Conservation (phyloP, 2,113 vertebrate genomes). For the Excalfactoria chinensis region DNA sequence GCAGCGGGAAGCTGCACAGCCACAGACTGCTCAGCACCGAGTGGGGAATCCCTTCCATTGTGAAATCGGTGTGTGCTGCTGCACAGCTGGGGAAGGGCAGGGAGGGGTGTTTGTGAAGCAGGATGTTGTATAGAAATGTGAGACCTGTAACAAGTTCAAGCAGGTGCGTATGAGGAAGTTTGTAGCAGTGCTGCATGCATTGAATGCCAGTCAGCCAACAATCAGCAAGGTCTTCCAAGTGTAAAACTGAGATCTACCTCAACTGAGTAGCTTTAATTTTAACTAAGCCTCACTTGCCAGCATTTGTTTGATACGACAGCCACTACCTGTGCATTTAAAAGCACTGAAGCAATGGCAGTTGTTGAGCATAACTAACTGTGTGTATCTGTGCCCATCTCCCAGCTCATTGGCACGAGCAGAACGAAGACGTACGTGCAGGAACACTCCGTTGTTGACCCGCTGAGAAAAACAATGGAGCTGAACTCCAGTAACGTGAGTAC, state of each 20-base stretch:
- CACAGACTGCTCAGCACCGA: conserved; percentile 93
- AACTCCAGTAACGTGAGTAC: conserved; percentile 93
- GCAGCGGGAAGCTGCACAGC: conserved; percentile 90
- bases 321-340: not conserved
- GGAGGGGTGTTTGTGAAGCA: not conserved
- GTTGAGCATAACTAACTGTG: not conserved
- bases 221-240: not conserved
- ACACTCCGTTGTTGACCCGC: conserved; percentile 93
- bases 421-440: conserved; percentile 93
- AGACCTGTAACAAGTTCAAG: fast-evolving
- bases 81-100: not conserved
- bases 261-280: not conserved
- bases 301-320: not conserved
- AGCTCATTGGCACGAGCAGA: conserved; percentile 91
- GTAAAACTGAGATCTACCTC: not conserved
- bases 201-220: not conserved
- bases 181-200: fast-evolving
- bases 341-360: not conserved
- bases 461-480: conserved; percentile 88
- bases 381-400: conserved; percentile 10
- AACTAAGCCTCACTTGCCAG: not conserved
- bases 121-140: not conserved
- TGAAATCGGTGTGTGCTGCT: conserved; percentile 86
- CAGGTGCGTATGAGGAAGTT: fast-evolving
- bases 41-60: conserved; percentile 96